These are phyloP conservation scores for Myxocyprinus asiaticus DNA, from an alignment of 2,113 vertebrate species.

Conservation along the genomic window DNA sequence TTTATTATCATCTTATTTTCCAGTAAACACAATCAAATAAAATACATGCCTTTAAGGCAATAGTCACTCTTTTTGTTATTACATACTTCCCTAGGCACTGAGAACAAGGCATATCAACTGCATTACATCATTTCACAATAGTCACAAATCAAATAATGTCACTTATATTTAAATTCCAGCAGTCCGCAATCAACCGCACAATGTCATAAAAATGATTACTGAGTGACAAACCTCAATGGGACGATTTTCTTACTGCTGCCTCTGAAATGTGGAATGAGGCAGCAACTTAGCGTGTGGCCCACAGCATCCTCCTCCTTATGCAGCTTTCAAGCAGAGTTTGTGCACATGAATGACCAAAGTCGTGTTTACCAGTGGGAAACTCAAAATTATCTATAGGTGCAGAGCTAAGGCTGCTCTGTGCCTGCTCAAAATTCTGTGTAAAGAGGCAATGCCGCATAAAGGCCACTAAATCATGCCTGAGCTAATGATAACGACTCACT, in stretches of 20 bases:
- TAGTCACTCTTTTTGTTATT: too few relatives aligned
- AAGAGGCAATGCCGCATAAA: too few relatives aligned
- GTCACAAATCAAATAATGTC: constrained; percentile 6
- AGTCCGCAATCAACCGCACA: neutral
- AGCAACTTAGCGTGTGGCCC: neutral
- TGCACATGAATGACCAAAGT: too few relatives aligned
- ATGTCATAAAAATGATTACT: neutral
- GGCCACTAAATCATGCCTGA: too few relatives aligned
- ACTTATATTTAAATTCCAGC: constrained; percentile 18
- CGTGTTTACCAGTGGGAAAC: too few relatives aligned
- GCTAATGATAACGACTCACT: too few relatives aligned
- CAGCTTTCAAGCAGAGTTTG: too few relatives aligned
- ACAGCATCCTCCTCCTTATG: neutral
- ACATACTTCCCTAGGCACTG: neutral
- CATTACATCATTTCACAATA: neutral
- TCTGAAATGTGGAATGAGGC: neutral
- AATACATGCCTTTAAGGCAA: constrained; percentile 5
- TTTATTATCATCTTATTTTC: neutral
- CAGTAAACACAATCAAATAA: neutral
- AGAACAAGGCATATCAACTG: constrained; percentile 7
- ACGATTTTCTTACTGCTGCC: neutral
- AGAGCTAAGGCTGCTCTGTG: too few relatives aligned
- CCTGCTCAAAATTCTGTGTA: too few relatives aligned
- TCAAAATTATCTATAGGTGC: too few relatives aligned
- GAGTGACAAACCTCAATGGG: constrained; percentile 20